Evolutionary conservation across 2,888 invertebrate species (phyloP), one percentile per base, ranked within the genome.

Genomic region (Agelastica alni): DNA sequence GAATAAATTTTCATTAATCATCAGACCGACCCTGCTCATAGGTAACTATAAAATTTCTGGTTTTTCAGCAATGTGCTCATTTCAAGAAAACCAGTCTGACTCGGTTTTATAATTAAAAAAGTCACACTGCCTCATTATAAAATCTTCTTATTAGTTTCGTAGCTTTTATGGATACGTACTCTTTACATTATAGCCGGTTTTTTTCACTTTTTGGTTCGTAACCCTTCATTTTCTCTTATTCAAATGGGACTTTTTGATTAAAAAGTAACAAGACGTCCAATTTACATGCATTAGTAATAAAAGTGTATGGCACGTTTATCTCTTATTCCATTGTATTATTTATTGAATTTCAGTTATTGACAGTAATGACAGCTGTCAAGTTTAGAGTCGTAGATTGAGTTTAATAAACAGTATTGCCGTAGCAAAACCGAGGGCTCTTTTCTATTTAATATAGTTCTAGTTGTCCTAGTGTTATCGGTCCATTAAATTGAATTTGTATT

Each of bases 51-150:
- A 39, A 42, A 46, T 56, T 59, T 52, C 51, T 57, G 53, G 51
- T 62, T 62, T 58, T 58, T 51, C 32, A 60, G 56, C 56, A 49
- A 60, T 53, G 37, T 51, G 56, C 58, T 60, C 55, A 54, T 62
- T 51, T 62, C 60, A 51, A 55, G 53, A 43, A 51, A 63, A 64
- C 64, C 64, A 55, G 64, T 62, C 58, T 56, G 51, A 55, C 60
- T 60, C 48, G 61, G 57, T 62, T 58, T 61, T 58, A 58, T 62
- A 62, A 64, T 64, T 64, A 64, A 62, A 59, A 62, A 61, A 62
- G 61, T 61, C 60, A 64, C 61, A 62, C 62, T 58, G 61, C 51
- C 64, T 64, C 64, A 61, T 64, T 64, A 64, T 58, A 55, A 60
- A 62, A 59, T 59, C 61, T 57, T 61, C 59, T 63, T 61, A 62